phyloP scores from a whole-genome alignment of 2,113 vertebrate genomes.

The Microcebus tavaratra region DNA sequence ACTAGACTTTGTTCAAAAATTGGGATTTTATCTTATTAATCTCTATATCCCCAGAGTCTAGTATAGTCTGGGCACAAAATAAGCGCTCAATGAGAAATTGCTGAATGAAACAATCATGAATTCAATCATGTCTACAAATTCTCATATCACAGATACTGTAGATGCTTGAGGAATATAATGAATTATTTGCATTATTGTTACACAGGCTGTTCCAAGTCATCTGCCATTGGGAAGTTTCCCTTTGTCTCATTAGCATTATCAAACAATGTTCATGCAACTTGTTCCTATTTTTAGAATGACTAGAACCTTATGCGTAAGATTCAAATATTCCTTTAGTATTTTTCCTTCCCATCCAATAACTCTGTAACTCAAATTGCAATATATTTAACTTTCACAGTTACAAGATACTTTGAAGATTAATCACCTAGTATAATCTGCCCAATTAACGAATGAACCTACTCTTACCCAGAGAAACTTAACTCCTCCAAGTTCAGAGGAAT shows the following conservation, averaged over 20 bases:
- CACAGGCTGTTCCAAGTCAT: neutral
- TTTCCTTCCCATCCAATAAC: neutral
- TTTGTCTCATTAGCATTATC: neutral
- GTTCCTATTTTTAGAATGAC: neutral
- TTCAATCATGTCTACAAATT: conserved; percentile 37
- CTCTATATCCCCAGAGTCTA: neutral
- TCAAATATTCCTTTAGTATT: neutral
- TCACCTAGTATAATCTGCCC: neutral
- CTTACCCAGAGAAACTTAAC: neutral
- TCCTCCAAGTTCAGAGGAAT: neutral
- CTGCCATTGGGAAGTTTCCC: neutral
- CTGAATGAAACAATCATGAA: conserved; percentile 37
- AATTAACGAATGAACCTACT: conserved; percentile 5
- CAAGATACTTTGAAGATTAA: neutral
- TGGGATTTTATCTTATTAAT: conserved; percentile 8
- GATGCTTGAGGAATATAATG: conserved; percentile 28
- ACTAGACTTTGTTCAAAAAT: neutral
- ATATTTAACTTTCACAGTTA: neutral
- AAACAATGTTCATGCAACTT: neutral
- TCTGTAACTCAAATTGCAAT: neutral
- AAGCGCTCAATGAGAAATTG: neutral
- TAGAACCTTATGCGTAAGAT: neutral
- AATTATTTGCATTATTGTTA: conserved; percentile 4
- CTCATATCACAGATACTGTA: conserved; percentile 22
- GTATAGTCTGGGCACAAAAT: conserved; percentile 7